phyloP scores from a whole-genome alignment of 2,113 vertebrate genomes.

The Rattus rattus region DNA sequence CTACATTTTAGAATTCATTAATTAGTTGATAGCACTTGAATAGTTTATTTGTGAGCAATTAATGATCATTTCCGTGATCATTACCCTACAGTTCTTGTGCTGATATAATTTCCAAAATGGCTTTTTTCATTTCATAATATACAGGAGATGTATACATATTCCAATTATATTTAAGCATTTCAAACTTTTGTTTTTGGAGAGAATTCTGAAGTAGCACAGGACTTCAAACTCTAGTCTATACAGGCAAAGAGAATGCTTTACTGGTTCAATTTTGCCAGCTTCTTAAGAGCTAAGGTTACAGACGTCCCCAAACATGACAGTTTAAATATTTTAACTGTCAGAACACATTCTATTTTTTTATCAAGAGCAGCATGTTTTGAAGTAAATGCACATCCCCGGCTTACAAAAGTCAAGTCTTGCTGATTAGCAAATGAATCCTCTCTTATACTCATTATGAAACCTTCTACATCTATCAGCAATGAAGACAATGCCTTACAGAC shows the following conservation, averaged over 20 bases:
- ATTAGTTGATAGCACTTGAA: background rate
- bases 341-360: background rate
- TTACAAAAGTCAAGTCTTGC: background rate
- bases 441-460: background rate
- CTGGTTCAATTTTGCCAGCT: background rate
- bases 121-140: background rate
- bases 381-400: background rate
- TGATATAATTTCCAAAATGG: background rate
- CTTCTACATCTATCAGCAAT: background rate
- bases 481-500: background rate
- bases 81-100: background rate
- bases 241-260: background rate
- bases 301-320: background rate
- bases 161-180: background rate
- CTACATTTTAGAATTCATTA: background rate
- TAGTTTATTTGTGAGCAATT: background rate
- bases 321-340: background rate
- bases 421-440: background rate
- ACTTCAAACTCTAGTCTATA: background rate
- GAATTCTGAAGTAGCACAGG: background rate
- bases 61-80: background rate
- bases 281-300: background rate
- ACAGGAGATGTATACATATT: background rate
- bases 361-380: background rate
- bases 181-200: background rate